These are phyloP conservation scores for Steinernema khuongi DNA, from an alignment of 1,140 invertebrate genomes.

Conservation along the genomic window DNA sequence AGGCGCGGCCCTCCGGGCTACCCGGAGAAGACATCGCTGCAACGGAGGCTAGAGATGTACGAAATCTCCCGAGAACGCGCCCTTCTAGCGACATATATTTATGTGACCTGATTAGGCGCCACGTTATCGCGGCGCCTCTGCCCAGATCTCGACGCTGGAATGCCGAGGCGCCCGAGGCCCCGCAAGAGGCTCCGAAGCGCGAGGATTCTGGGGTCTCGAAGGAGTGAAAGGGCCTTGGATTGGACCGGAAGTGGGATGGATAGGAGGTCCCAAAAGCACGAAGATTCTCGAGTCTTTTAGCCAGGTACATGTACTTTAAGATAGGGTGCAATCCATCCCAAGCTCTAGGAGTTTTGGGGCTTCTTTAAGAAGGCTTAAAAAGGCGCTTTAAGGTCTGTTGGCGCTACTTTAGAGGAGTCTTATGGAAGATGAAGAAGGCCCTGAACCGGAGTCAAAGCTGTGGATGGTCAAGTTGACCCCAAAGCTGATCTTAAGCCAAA, in stretches of 20 bases:
- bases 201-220: not conserved
- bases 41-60: not conserved
- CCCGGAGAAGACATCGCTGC: not conserved
- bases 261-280: no score
- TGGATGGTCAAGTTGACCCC: no score
- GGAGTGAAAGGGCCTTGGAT: not conserved
- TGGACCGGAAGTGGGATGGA: not conserved
- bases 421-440: no score
- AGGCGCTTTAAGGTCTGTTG: no score
- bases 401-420: no score
- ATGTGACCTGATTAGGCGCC: constrained; percentile 4
- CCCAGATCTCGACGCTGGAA: not conserved
- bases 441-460: no score
- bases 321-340: no score
- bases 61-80: not conserved
- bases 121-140: not conserved
- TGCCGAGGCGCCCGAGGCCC: not conserved
- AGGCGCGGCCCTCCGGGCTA: not conserved
- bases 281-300: no score
- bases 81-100: constrained; percentile 13
- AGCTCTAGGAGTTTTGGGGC: no score
- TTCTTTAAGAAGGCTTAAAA: no score
- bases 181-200: not conserved
- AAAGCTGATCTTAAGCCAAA: no score
- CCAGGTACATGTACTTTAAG: no score